Evolutionary conservation across 2,888 invertebrate genomes (phyloP).

Genomic region (Boloria euphrosyne): DNA sequence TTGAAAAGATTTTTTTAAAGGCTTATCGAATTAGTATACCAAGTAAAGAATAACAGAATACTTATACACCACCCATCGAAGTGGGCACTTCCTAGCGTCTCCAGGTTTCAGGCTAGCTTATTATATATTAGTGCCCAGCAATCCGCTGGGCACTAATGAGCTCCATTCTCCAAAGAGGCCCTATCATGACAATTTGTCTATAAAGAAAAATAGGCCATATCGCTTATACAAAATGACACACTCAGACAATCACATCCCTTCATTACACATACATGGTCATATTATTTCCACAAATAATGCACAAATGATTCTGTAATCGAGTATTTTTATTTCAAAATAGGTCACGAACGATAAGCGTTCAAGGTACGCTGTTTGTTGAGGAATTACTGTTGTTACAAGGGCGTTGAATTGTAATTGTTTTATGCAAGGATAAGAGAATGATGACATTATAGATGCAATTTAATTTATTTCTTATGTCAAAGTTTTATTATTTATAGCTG

Average conservation of each 20-base stretch:
- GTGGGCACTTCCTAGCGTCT: too few species aligned
- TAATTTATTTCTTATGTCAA: neutral
- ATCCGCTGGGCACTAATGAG: too few species aligned
- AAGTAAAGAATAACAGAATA: too few species aligned
- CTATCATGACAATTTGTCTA: neutral
- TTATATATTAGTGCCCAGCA: too few species aligned
- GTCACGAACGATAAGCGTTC: constrained; percentile 40
- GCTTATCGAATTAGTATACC: too few species aligned
- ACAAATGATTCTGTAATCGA: constrained; percentile 22
- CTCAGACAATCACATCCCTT: neutral
- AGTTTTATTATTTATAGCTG: neutral
- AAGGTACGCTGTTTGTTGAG: constrained; percentile 37
- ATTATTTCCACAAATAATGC: constrained; percentile 12
- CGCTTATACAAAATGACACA: too few species aligned
- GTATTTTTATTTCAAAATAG: constrained; percentile 29
- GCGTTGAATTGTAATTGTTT: constrained; percentile 21
- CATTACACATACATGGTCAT: constrained; percentile 5
- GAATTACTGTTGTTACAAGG: constrained; percentile 38
- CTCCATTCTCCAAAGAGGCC: too few species aligned
- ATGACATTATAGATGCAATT: constrained; percentile 21
- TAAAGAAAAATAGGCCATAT: neutral
- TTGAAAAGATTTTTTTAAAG: too few species aligned
- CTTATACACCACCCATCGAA: too few species aligned
- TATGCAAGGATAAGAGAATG: constrained; percentile 17
- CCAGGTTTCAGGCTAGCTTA: too few species aligned